Base-by-base conservation (phyloP, 2,113 vertebrate species). In the Pyrgilauda ruficollis region DNA sequence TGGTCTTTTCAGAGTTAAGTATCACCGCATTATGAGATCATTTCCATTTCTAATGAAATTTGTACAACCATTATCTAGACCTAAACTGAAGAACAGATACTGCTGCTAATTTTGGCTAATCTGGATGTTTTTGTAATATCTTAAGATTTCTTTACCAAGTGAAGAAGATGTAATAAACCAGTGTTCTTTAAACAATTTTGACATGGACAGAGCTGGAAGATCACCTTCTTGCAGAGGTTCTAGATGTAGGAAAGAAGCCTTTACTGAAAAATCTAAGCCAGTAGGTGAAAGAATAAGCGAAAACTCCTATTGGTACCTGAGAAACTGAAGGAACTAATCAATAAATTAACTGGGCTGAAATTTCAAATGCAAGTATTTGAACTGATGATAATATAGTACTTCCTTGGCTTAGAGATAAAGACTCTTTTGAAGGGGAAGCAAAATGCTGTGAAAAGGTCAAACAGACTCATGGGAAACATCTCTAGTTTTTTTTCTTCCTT, bases 221-320 rank as follows among this genome's bases (percentile, higher is more conserved):
- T 3, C 62, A 59, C 26, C 14, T 84, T 72, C 46, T 72, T 76
- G 62, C 1, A 73, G 43, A 49, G 43, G n/a, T 0, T 0, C 46
- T 67, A 30, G 5, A 13, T 52, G 58, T 30, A 72, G 41, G 30
- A 53, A 55, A 66, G 44, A 75, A 47, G 7, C 26, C 44, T 43
- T 43, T 19, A 55, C 46, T 50, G 55, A 62, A 84, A 80, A 53
- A 53, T 47, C 6, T 53, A 74, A 86, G 33, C 10, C 23, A 20
- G 22, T 37, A 85, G 18, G 35, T 52, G 24, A 47, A 82, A 67
- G 8, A 70, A 7, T 39, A 62, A 82, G 41, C 43, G 23, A 85
- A 58, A 68, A 86, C 17, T 67, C 28, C 24, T 46, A 4, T 2
- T 62, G 33, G 21, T 66, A 56, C 15, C 27, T 33, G 20, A 83